Evolutionary conservation across 2,888 invertebrate species (phyloP), one percentile per base, ranked within the genome.

Genomic region (Tetheella fluctuosa): DNA sequence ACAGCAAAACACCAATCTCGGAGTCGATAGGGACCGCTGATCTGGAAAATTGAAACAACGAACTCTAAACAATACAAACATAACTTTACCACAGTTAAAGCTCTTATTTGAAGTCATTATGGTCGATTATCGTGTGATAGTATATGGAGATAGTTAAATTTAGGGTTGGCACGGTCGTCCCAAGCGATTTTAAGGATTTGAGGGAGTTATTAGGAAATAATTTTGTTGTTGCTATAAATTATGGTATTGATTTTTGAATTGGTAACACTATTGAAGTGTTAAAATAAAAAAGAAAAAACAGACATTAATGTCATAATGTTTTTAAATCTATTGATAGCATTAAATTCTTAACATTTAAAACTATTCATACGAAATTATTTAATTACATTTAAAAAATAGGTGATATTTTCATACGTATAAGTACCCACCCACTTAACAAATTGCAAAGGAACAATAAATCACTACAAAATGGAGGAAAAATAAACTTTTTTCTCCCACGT

Each of bases 11-110:
- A 69, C 65, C 82, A 85, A 88, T 88, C 85, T 79, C 85, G 54
- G 34, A 34, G 74, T 64, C 80, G 90, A 86, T 85, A 80, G 80
- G 80, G 85, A 64, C 78, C 90, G 77, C 73, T 88, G 90, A 77
- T 70, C 88, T 76, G 91, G 91, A 91, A 92, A 92, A 92, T 92
- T 91, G 88, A 86, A 89, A 89, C 83, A 80, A 84, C 83, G 85
- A 67, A 52, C 23, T 23, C 17, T 12, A 10, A 62, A 68, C 67
- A 39, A 64, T 34, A 2, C 39, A 60, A 53, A 23, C 30, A 56
- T 58, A n/a, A 30, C 28, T 54, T 20, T 58, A 23, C 30, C 12
- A 10, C 34, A 25, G 25, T 8, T 23, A 4, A n/a, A 28, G 28
- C 20, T 59, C 54, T 53, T 74, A 64, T 67, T 54, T n/a, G 28